Evolutionary conservation across 2,888 invertebrate species (phyloP), one percentile per base, ranked within the genome.

Genomic region (Ceramica pisi): DNA sequence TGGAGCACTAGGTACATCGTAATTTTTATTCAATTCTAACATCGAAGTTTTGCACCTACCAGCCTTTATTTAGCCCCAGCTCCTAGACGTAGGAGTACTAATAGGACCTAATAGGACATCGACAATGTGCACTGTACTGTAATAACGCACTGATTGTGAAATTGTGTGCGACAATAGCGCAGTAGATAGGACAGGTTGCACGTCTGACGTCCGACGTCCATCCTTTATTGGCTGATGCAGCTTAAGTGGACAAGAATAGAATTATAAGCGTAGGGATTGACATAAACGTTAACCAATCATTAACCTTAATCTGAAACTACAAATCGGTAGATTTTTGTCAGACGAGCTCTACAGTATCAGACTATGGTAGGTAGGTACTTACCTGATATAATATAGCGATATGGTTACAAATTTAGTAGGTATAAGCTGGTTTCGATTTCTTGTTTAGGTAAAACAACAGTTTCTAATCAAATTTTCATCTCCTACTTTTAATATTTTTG

Each of bases 81-180:
- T 38, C 12, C 31, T 57, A 60, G 23, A 56, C 26, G 72, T 78
- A 78, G 63, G 57, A 53, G 44, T 67, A 61, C 55, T 53, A 70
- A 67, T 48, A 26, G 57, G 44, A 57, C 48, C 26, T 64, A 75
- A 75, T 62, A 64, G 53, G 57, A 53, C 75, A 70, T 79, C 65
- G 75, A 44, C 80, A 67, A 75, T 63, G 61, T 80, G 81, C 80
- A 81, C 72, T 63, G 38, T 69, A 67, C 51, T 72, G 56, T 26
- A 75, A 80, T 81, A 71, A 68, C 77, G 68, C 67, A 81, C 69
- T 80, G 82, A 80, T 81, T 80, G 81, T 53, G 66, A 77, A 81
- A 80, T 79, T 80, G 71, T 68, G 31, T 51, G 63, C 63, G 55
- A 80, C 80, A 76, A 80, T 80, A 63, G 71, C 67, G 55, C 68